Evolutionary conservation across 2,113 vertebrate genomes (phyloP).

Genomic region (Mesoclemmys tuberculata): DNA sequence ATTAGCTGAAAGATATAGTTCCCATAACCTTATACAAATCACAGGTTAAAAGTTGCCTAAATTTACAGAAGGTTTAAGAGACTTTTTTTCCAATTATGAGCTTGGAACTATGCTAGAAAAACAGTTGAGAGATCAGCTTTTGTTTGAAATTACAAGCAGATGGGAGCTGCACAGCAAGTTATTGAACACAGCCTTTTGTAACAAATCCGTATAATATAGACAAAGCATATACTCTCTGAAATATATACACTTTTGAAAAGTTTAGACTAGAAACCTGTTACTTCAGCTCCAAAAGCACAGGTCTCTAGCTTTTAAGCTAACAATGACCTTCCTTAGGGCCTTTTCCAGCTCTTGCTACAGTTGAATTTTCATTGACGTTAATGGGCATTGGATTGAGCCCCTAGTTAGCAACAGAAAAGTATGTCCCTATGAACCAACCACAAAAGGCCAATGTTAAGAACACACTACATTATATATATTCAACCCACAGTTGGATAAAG

Average conservation of each 20-base stretch:
- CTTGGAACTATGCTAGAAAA: neutral
- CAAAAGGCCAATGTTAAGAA: neutral
- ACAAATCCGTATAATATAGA: neutral
- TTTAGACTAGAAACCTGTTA: neutral
- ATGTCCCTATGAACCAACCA: too few relatives aligned
- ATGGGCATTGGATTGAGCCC: too few relatives aligned
- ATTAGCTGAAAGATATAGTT: neutral
- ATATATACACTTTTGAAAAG: neutral
- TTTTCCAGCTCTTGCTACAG: neutral
- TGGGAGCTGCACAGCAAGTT: neutral
- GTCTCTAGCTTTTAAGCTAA: neutral
- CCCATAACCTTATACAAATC: neutral
- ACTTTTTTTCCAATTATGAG: neutral
- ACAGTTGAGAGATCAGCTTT: neutral
- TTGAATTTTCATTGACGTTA: neutral
- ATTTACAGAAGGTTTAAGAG: neutral
- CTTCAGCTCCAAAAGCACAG: neutral
- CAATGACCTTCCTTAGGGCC: neutral
- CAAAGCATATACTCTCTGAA: neutral
- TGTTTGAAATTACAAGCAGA: neutral
- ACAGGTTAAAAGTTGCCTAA: neutral
- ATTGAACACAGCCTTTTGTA: neutral
- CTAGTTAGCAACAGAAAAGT: neutral
- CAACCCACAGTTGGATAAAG: too few relatives aligned
- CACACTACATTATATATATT: neutral